A percentile compares a stretch with the other conserved stretches of the same genome.
Conservation (phyloP, 2,888 invertebrate genomes). For the Amphiduros pacificus region DNA sequence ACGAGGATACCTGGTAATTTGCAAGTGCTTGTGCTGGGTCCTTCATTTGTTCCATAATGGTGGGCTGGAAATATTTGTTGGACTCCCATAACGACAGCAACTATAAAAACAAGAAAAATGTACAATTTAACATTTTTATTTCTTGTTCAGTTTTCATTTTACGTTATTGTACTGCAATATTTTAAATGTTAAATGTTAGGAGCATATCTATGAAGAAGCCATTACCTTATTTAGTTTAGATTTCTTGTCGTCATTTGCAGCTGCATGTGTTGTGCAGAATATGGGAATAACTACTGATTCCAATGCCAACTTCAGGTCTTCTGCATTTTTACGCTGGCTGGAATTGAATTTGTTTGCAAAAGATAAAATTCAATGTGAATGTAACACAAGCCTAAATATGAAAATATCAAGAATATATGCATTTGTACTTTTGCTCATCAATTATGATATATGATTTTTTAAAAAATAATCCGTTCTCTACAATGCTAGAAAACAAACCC, state of each 20-base stretch:
- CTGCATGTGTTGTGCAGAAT: conserved; percentile 91
- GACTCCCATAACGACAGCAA: conserved; percentile 94
- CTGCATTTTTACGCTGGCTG: conserved; percentile 94
- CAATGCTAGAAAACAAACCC: too few relatives aligned
- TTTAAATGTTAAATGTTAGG: neutral
- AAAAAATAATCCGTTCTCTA: too few relatives aligned
- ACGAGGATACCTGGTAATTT: too few relatives aligned
- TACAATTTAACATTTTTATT: too few relatives aligned
- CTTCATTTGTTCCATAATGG: conserved; percentile 63
- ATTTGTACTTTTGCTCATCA: too few relatives aligned
- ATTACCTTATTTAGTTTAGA: conserved; percentile 82
- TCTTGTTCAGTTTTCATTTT: too few relatives aligned
- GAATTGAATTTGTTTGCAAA: too few relatives aligned
- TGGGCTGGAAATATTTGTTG: conserved; percentile 71
- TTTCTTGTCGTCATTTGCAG: conserved; percentile 80
- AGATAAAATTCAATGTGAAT: too few relatives aligned
- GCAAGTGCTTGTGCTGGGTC: conserved; percentile 86
- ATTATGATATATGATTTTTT: too few relatives aligned
- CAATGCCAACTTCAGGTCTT: conserved; percentile 88
- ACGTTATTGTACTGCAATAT: too few relatives aligned
- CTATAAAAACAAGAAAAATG: conserved; percentile 49
- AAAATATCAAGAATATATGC: too few relatives aligned
- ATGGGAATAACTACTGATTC: conserved; percentile 96
- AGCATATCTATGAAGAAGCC: neutral
- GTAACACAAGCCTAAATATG: too few relatives aligned